Percentiles rank a stretch among this genome's conserved stretches.
Conservation (phyloP, 2,888 invertebrate genomes). For the Ischnus inquisitorius region DNA sequence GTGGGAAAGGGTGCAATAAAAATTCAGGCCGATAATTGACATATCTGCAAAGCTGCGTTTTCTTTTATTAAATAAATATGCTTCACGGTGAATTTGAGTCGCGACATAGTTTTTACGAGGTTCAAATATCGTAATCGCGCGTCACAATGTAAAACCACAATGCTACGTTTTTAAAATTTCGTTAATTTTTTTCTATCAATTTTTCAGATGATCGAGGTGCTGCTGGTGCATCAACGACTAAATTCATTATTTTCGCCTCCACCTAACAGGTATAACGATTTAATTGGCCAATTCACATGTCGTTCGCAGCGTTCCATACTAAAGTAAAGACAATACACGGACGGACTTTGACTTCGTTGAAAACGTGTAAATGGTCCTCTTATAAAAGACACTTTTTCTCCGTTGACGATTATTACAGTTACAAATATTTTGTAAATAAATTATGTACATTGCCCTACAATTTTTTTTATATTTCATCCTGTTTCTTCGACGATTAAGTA, state of each 20-base stretch:
- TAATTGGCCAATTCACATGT: conserved; percentile 68
- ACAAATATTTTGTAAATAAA: conserved; percentile 39
- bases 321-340: conserved; percentile 67
- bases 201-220: not conserved
- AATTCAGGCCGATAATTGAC: not conserved
- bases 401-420: conserved; percentile 46
- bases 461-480: conserved; percentile 20
- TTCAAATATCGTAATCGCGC: conserved; percentile 9
- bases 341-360: conserved; percentile 48
- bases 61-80: conserved; percentile 78
- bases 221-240: not conserved
- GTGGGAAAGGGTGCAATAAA: conserved; percentile 13
- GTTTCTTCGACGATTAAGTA: conserved; percentile 41
- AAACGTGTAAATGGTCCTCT: conserved; percentile 49
- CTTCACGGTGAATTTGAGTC: conserved; percentile 72
- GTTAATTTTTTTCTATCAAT: not conserved
- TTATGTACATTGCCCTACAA: conserved; percentile 44
- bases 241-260: not conserved
- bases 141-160: conserved; percentile 4
- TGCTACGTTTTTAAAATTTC: not conserved
- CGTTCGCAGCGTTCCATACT: conserved; percentile 36
- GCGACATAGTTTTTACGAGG: conserved; percentile 57
- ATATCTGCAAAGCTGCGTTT: conserved; percentile 52
- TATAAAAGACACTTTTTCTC: conserved; percentile 52
- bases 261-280: conserved; percentile 32